Base-by-base conservation (phyloP, 2,797 vertebrate species). In the Cryptoblepharus egeriae region DNA sequence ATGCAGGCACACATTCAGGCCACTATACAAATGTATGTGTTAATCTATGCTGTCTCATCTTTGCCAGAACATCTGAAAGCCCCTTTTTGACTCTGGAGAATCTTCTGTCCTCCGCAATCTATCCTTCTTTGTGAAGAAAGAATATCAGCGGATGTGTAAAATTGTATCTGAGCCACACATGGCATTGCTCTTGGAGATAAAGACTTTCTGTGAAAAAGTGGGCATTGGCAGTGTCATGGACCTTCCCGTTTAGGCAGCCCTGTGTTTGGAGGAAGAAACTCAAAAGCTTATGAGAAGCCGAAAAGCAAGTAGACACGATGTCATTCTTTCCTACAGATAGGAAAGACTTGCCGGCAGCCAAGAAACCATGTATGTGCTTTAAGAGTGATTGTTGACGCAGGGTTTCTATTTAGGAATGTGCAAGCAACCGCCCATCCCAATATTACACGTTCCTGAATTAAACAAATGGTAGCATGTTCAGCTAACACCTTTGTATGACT, bases 261-360 rank as follows among this genome's bases (percentile, higher is more conserved):
- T 83, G 82, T 67, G 0, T 4, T 8, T 67, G 61, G 73, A 15
- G 70, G 63, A 88, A 89, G 73, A 81, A 79, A 80, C 88, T 69
- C 42, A 76, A 45, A 30, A 35, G 28, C 61, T 64, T 76, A n/a
- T 57, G n/a, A 70, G 68, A 45, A 88, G 77, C 67, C 84, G 84
- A 86, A 76, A 28, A 81, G 22, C 83, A 85, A 90, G 88, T 79
- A 91, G 93, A 91, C 87, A 83, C 57, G 4, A 92, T 92, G 84
- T 90, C 86, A 88, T 89, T 79, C 84, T 85, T 81, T 67, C 57
- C 88, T 75, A 77, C 64, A 70, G 74, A 83, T 79, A 80, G 61
- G 61, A 64, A 80, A 70, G 73, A 73, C 30, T 71, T 77, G 72
- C 67, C 39, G 68, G 73, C 77, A 74, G 68, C 77, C 77, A 83